Conservation (phyloP, 1,140 invertebrate genomes). For the Ptiloglossa arizonensis region DNA sequence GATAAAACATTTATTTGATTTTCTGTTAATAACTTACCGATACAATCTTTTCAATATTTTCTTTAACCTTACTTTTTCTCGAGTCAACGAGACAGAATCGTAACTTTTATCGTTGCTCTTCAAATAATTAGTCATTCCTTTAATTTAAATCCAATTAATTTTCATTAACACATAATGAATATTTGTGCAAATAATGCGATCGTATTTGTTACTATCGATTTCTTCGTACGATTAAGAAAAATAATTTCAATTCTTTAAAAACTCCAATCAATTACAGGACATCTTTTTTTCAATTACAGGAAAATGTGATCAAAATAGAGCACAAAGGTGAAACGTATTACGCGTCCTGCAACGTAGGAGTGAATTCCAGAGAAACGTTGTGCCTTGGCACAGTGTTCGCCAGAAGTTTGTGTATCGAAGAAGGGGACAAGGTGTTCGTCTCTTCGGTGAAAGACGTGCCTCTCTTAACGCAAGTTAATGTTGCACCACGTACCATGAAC, state of each 20-base stretch:
- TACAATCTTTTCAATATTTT: not conserved
- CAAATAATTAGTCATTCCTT: too few relatives aligned
- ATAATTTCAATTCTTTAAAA: too few relatives aligned
- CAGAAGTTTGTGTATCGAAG: constrained; percentile 72
- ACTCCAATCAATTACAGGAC: too few relatives aligned
- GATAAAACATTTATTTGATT: not conserved
- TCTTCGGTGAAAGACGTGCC: constrained; percentile 61
- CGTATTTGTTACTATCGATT: too few relatives aligned
- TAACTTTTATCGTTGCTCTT: not conserved
- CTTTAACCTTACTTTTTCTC: not conserved
- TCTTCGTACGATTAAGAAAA: too few relatives aligned
- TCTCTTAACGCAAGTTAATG: constrained; percentile 67
- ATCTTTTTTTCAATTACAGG: constrained; percentile 61
- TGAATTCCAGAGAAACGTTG: constrained; percentile 54
- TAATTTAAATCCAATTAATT: too few relatives aligned
- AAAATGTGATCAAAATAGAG: constrained; percentile 67
- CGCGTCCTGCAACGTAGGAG: constrained; percentile 67
- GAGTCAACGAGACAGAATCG: too few relatives aligned
- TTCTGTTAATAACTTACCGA: too few relatives aligned
- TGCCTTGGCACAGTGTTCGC: constrained; percentile 77
- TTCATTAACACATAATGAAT: too few relatives aligned
- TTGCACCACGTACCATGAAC: constrained; percentile 77
- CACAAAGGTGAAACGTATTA: constrained; percentile 69
- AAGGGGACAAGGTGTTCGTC: constrained; percentile 73
- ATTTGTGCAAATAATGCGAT: too few relatives aligned